A percentile compares a stretch with the other conserved stretches of the same genome.
These are phyloP conservation scores for Drosophila novamexicana DNA, from an alignment of 1,140 invertebrate genomes.

Conservation along the genomic window DNA sequence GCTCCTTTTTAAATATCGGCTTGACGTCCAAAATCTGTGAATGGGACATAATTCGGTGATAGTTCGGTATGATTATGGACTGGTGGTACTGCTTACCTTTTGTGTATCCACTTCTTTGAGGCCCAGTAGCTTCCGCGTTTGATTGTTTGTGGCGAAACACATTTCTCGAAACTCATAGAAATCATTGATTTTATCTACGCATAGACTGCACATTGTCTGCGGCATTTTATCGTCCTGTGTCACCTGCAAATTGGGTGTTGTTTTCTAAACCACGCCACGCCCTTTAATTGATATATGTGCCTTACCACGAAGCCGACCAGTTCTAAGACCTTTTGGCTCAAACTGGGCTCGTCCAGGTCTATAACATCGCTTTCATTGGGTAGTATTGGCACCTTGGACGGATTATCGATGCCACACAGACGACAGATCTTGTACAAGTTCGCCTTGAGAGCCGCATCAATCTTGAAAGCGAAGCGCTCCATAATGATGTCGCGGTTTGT, in stretches of 20 bases:
- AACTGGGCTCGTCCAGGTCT: conserved; percentile 70
- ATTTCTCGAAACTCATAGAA: conserved; percentile 86
- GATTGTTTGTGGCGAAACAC: conserved; percentile 85
- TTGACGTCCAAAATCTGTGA: conserved; percentile 45
- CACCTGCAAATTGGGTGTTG: conserved; percentile 80
- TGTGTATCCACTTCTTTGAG: conserved; percentile 65
- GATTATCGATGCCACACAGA: conserved; percentile 83
- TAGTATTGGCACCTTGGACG: conserved; percentile 68
- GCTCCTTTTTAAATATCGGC: conserved; percentile 55
- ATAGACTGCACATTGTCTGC: conserved; percentile 86
- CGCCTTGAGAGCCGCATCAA: conserved; percentile 72
- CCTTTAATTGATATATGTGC: neutral
- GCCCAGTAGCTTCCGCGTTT: conserved; percentile 85
- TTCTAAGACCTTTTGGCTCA: conserved; percentile 71
- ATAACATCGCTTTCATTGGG: conserved; percentile 41
- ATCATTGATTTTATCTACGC: conserved; percentile 87
- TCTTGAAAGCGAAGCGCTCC: conserved; percentile 83
- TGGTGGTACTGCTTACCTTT: conserved; percentile 36
- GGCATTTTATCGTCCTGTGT: conserved; percentile 86
- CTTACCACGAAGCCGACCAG: conserved; percentile 72
- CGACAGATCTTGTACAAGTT: conserved; percentile 83
- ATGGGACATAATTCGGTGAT: neutral
- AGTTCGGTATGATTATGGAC: neutral
- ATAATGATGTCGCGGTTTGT: conserved; percentile 41
- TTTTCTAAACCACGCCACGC: neutral